Evolutionary conservation across 30 jellyfish, hydroid and myxozoan genomes (phyloP), one percentile per base, ranked within the genome.

Genomic region (Nemopilema nomurai): DNA sequence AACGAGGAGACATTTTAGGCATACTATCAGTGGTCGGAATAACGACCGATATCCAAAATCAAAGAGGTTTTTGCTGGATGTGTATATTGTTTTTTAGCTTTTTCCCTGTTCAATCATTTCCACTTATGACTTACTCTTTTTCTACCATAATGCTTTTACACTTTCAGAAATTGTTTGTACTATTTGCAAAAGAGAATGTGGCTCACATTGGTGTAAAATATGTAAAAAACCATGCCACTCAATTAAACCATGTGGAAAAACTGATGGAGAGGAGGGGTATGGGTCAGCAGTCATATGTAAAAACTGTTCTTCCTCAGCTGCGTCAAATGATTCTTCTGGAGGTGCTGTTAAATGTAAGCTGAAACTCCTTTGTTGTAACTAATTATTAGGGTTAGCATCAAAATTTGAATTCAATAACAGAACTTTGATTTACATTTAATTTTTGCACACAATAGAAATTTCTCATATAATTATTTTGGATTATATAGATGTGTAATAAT

Each of bases 211-310:
- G 32, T 64, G 74, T 64, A 64, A 64, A 64, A 21, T 64, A 23
- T 64, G 74, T 64, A 26, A 64, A 64, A 64, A 64, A 64, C 74
- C 74, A 64, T 64, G 74, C 32, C 74, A 64, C 74, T 64, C 74
- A 64, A 64, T 64, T 64, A 26, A 64, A 26, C 74, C 74, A 64
- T 64, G 74, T 64, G 74, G 74, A 26, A 64, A 64, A 41, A 41
- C 57, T 41, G 57, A 41, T 41, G 57, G 57, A 41, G 57, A 41
- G 57, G 57, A 41, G 57, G 57, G 57, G 32, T 21, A 64, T 64
- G 74, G 74, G 74, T 64, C 74, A 64, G 32, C 28, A 21, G 74
- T 64, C 74, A 64, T 64, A 64, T 64, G 74, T 21, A 64, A 23
- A 64, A 64, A 64, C 74, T 64, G 74, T 26, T 64, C 74, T 64